A percentile compares a stretch with the other conserved stretches of the same genome.
These are phyloP conservation scores for Yponomeuta sedellus DNA, from an alignment of 2,888 invertebrate genomes.

Conservation along the genomic window DNA sequence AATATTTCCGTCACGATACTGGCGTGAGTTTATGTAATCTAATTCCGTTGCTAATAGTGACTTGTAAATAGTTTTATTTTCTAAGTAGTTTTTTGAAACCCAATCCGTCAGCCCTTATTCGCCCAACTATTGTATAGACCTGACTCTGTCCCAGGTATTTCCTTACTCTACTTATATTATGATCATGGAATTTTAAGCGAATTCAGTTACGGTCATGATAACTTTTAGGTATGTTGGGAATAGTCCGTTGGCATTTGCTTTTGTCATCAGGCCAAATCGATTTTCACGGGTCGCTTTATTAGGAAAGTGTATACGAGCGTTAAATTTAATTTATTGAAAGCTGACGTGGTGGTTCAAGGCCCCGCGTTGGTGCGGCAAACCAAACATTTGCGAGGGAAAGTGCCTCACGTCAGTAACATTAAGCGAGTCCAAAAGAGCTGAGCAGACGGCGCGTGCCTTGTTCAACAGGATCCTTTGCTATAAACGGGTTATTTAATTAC, in stretches of 20 bases:
- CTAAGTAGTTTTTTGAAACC: too few species aligned
- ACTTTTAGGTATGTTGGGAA: background rate
- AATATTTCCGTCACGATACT: too few species aligned
- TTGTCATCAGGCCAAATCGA: background rate
- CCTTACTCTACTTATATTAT: background rate
- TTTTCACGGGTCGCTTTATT: background rate
- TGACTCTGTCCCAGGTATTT: background rate
- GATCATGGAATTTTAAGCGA: background rate
- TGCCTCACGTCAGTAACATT: background rate
- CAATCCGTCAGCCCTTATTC: background rate
- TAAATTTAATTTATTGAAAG: slow-evolving; percentile 4
- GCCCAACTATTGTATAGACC: background rate
- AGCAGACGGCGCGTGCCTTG: background rate
- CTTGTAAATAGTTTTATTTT: too few species aligned
- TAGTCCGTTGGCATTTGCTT: background rate
- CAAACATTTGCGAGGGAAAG: slow-evolving; percentile 1
- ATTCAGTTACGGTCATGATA: background rate
- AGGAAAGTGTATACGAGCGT: background rate
- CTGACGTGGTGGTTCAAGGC: background rate
- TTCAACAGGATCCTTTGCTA: background rate
- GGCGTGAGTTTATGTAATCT: too few species aligned
- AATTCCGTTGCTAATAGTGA: too few species aligned
- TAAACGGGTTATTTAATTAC: background rate
- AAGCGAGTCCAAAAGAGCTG: background rate
- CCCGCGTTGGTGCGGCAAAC: background rate